Evolutionary conservation across 2,888 invertebrate species (phyloP).

Genomic region (Tenthredo amoena): DNA sequence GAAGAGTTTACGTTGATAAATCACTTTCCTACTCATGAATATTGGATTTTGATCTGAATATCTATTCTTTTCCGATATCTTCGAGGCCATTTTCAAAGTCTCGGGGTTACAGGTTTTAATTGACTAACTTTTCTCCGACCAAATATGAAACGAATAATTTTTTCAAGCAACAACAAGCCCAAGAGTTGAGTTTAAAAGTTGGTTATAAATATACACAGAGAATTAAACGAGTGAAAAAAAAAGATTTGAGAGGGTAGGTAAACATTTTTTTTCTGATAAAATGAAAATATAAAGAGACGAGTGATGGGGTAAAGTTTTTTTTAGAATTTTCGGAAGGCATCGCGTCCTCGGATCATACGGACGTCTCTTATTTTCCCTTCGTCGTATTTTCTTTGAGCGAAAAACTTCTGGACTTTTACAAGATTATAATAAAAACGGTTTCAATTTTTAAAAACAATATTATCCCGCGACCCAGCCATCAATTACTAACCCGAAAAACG

Average conservation of each 20-base stretch:
- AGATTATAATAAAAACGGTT: constrained; percentile 11
- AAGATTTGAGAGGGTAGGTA: neutral
- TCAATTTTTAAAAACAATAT: constrained; percentile 2
- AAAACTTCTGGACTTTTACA: constrained; percentile 11
- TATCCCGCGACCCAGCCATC: neutral
- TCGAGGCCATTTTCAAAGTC: neutral
- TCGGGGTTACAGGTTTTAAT: neutral
- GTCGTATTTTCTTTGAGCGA: constrained; percentile 12
- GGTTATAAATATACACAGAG: neutral
- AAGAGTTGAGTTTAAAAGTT: neutral
- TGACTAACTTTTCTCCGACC: neutral
- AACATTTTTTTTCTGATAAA: neutral
- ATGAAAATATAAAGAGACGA: neutral
- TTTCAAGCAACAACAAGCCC: neutral
- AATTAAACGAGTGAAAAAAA: neutral
- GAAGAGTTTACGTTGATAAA: neutral
- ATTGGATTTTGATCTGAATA: neutral
- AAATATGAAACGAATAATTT: neutral
- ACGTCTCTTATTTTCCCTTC: neutral
- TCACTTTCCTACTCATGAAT: neutral
- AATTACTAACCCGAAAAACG: neutral
- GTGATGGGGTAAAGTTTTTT: neutral
- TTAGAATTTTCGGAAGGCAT: neutral
- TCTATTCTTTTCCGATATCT: neutral
- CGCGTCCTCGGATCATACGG: neutral